Evolutionary conservation across 2,888 invertebrate species (phyloP).

Genomic region (Pollenia amentaria): DNA sequence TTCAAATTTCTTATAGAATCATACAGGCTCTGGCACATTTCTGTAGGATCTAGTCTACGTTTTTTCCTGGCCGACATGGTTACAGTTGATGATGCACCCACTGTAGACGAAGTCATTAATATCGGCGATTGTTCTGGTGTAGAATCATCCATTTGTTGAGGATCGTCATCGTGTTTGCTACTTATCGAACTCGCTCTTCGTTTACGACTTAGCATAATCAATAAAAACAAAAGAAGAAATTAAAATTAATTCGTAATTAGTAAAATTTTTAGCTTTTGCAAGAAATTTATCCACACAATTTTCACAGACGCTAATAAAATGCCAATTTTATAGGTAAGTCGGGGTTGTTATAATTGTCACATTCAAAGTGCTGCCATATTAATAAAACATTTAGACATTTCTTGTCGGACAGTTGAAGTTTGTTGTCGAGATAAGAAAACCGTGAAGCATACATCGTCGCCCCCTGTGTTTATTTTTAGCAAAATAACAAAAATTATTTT

Average conservation of each 20-base stretch:
- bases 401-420: no score
- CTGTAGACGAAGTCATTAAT: slow-evolving; percentile 70
- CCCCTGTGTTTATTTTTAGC: no score
- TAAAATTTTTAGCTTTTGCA: not conserved
- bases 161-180: slow-evolving; percentile 89
- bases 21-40: slow-evolving; percentile 95
- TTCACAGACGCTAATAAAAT: slow-evolving; percentile 54
- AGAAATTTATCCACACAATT: slow-evolving; percentile 15
- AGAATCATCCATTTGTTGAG: slow-evolving; percentile 87
- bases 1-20: slow-evolving; percentile 95
- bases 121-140: slow-evolving; percentile 84
- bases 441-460: no score
- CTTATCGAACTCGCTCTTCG: slow-evolving; percentile 93
- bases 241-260: slow-evolving; percentile 13
- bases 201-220: slow-evolving; percentile 90
- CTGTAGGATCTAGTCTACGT: slow-evolving; percentile 87
- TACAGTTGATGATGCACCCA: slow-evolving; percentile 72
- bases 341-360: slow-evolving; percentile 9
- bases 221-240: slow-evolving; percentile 20
- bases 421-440: no score
- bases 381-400: no score
- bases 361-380: slow-evolving; percentile 8
- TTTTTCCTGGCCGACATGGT: slow-evolving; percentile 86
- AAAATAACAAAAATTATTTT: no score
- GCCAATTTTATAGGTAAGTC: not conserved